Evolutionary conservation across 2,113 vertebrate genomes (phyloP).

Genomic region (Oenanthe melanoleuca): DNA sequence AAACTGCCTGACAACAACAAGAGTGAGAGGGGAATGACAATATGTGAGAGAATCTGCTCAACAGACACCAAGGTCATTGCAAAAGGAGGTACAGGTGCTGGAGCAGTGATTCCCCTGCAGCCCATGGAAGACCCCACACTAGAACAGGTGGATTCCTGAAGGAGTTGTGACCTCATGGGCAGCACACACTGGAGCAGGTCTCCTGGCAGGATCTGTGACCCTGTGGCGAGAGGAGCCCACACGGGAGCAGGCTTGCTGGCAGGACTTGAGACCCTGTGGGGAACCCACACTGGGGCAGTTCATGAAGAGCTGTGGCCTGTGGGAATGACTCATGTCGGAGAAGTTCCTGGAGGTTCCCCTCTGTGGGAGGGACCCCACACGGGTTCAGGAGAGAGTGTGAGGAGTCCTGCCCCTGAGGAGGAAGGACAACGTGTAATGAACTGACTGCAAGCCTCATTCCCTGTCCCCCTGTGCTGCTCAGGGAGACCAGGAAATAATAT

Average conservation of each 20-base stretch:
- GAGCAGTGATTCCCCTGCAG: neutral
- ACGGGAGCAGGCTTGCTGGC: neutral
- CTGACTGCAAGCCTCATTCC: neutral
- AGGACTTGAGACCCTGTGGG: too few species aligned
- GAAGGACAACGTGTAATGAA: accelerated
- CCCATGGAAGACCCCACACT: accelerated
- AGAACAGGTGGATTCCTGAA: neutral
- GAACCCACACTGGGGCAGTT: too few species aligned
- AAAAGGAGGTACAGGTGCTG: neutral
- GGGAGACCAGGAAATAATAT: neutral
- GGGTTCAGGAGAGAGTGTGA: neutral
- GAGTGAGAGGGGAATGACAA: neutral
- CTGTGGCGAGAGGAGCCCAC: neutral
- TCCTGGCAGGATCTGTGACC: neutral
- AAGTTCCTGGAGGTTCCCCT: neutral
- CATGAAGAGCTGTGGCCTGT: neutral
- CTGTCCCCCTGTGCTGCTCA: accelerated
- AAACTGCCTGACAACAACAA: neutral
- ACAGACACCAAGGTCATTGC: neutral
- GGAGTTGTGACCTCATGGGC: neutral
- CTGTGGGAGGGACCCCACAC: neutral
- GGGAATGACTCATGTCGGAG: neutral
- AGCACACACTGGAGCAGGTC: accelerated
- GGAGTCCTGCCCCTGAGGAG: neutral
- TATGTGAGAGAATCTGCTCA: neutral